These are phyloP conservation scores for Chiridota heheva DNA, from an alignment of 35 echinoderm and acorn worm genomes.

Conservation along the genomic window DNA sequence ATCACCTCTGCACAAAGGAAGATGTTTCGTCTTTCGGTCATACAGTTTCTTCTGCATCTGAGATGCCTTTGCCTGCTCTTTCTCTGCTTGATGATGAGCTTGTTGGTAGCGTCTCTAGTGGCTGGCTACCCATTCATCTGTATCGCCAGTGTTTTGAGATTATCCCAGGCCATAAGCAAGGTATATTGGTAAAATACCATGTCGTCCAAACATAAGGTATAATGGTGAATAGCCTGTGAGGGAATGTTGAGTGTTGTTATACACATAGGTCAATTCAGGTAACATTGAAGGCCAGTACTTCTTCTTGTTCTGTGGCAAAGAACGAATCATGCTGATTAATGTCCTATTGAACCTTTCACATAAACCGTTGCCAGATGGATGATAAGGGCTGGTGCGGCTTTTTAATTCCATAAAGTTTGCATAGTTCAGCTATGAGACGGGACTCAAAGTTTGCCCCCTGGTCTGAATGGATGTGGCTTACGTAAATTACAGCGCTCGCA, in stretches of 20 bases:
- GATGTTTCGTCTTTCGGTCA: constrained; percentile 2
- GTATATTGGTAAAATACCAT: constrained; percentile 44
- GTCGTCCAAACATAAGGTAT: constrained; percentile 55
- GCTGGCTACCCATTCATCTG: neutral
- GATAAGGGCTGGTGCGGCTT: constrained; percentile 37
- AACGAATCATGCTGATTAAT: constrained; percentile 12
- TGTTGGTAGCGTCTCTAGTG: neutral
- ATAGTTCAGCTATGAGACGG: too few species aligned
- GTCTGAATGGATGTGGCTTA: too few species aligned
- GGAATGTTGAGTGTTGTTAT: constrained; percentile 47
- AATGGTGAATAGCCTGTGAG: constrained; percentile 31
- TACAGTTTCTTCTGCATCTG: neutral
- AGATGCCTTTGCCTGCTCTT: neutral
- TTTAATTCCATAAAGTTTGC: constrained; percentile 11
- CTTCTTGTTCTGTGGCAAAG: constrained; percentile 3
- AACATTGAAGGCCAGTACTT: neutral
- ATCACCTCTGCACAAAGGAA: neutral
- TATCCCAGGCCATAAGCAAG: neutral
- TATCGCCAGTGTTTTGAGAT: neutral
- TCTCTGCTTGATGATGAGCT: neutral
- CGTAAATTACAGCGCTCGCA: constrained; percentile 59
- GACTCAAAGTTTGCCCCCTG: too few species aligned
- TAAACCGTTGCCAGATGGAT: constrained; percentile 4
- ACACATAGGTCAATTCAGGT: constrained; percentile 21
- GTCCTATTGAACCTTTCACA: constrained; percentile 35